Base-by-base conservation (phyloP, 1,140 invertebrate genomes). In the Drosophila parvula region DNA sequence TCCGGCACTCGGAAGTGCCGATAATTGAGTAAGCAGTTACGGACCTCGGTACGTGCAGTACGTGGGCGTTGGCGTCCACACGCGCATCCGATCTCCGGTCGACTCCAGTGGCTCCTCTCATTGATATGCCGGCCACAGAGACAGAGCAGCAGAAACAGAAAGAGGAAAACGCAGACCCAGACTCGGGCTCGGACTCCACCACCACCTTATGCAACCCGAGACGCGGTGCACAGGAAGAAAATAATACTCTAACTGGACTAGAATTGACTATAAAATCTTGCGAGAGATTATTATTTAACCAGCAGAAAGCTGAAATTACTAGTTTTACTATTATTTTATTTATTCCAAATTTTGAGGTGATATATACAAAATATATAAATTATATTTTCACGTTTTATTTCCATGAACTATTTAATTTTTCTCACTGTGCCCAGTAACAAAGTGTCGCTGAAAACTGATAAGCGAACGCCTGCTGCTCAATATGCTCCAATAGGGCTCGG, bases 61-160 rank as follows among this genome's bases (percentile, higher is more conserved):
- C 74, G 74, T 77, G 74, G 74, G 74, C 62, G 74, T 76, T 51
- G 74, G 51, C 36, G 50, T 71, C 45, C 53, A 67, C 45, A 76
- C 53, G 73, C 62, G 74, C 73, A 71, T 71, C 65, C 65, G 51
- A 71, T 59, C 68, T 71, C 27, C 14, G 30, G 30, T 36, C 65
- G 12, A 16, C 57, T 30, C 53, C 48, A 55, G 18, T 50, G 30
- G 47, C 18, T 74, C 44, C 77, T 65, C 77, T 83, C 84, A 88
- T 88, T 89, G 84, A 88, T 83, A 88, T 88, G 76, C 84, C 62
- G 68, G 68, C 44, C 75, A 76, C 61, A 68, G 47, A 53, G 7
- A 43, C 50, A 53, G 48, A 59, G 61, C 43, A 38, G 61, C 38
- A 51, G 50, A 34, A 51, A 5, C 53, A n/a, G 61, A 58, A 16